A percentile compares a stretch with the other conserved stretches of the same genome.
These are phyloP conservation scores for Magallana gigas DNA, from an alignment of 1,140 invertebrate species.

Conservation along the genomic window DNA sequence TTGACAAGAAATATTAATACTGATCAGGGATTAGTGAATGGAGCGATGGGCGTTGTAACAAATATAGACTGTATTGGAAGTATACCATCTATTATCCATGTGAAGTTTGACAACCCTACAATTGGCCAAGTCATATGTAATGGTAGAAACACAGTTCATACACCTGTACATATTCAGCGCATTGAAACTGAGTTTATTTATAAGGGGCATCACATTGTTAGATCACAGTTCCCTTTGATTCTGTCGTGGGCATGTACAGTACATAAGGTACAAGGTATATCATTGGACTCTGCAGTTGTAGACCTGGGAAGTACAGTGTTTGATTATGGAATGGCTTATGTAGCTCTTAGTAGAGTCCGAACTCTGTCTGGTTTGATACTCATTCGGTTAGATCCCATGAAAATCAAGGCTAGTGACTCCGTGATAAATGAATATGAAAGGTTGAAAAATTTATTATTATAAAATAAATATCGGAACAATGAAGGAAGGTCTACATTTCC, in stretches of 20 bases:
- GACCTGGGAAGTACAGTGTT: constrained; percentile 54
- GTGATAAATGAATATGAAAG: constrained; percentile 42
- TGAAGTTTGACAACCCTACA: constrained; percentile 55
- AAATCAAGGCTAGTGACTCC: constrained; percentile 15
- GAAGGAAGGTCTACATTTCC: too few relatives aligned
- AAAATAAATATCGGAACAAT: neutral
- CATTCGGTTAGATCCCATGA: constrained; percentile 31
- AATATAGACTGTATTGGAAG: neutral
- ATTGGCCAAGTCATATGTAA: constrained; percentile 48
- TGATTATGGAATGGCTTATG: constrained; percentile 59
- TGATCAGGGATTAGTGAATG: constrained; percentile 54
- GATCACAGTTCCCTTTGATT: constrained; percentile 57
- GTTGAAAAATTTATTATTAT: neutral
- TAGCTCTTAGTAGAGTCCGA: constrained; percentile 56
- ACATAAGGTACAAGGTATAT: constrained; percentile 61
- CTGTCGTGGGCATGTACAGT: constrained; percentile 56
- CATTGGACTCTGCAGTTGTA: constrained; percentile 47
- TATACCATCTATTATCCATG: constrained; percentile 31
- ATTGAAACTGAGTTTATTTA: constrained; percentile 50
- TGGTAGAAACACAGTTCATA: neutral
- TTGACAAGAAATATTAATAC: constrained; percentile 1
- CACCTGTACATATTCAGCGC: neutral
- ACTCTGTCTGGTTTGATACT: constrained; percentile 48
- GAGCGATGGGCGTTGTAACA: constrained; percentile 50
- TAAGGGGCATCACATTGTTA: constrained; percentile 46